A percentile compares a stretch with the other conserved stretches of the same genome.
These are phyloP conservation scores for Lasioglossum pauxillum DNA, from an alignment of 2,888 invertebrate genomes.

Conservation along the genomic window DNA sequence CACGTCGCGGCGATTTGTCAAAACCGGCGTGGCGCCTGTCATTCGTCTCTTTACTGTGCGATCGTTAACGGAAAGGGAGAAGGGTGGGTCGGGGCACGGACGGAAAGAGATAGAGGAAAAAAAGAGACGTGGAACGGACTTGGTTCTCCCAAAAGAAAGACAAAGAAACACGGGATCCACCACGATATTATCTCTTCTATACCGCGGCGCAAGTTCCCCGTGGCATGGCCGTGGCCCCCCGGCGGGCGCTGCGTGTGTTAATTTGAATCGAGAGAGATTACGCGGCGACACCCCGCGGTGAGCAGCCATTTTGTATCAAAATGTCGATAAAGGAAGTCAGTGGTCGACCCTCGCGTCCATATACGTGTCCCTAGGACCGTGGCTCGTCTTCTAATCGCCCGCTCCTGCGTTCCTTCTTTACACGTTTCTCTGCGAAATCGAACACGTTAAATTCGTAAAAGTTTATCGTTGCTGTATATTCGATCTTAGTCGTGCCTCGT, in stretches of 20 bases:
- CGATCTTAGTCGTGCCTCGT: neutral
- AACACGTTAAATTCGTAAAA: neutral
- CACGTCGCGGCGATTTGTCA: conserved; percentile 74
- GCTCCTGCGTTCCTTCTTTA: conserved; percentile 3
- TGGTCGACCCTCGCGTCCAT: conserved; percentile 58
- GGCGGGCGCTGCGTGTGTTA: conserved; percentile 85
- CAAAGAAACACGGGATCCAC: conserved; percentile 68
- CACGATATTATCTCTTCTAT: conserved; percentile 82
- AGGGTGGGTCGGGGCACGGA: conserved; percentile 26
- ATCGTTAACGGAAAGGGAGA: conserved; percentile 69
- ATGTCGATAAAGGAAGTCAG: conserved; percentile 84
- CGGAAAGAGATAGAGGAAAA: conserved; percentile 45
- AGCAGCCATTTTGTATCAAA: conserved; percentile 85
- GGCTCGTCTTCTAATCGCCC: conserved; percentile 65
- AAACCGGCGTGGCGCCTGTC: conserved; percentile 74
- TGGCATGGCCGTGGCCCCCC: conserved; percentile 73
- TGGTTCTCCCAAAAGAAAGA: conserved; percentile 69
- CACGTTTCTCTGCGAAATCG: neutral
- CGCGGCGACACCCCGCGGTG: conserved; percentile 84
- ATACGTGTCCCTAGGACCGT: conserved; percentile 37
- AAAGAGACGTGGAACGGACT: conserved; percentile 36
- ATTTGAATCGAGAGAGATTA: conserved; percentile 88
- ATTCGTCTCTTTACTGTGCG: conserved; percentile 73
- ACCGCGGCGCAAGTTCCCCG: conserved; percentile 75
- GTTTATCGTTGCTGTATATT: neutral